These are phyloP conservation scores for Protobothrops mucrosquamatus DNA, from an alignment of 2,113 vertebrate species.

Conservation along the genomic window DNA sequence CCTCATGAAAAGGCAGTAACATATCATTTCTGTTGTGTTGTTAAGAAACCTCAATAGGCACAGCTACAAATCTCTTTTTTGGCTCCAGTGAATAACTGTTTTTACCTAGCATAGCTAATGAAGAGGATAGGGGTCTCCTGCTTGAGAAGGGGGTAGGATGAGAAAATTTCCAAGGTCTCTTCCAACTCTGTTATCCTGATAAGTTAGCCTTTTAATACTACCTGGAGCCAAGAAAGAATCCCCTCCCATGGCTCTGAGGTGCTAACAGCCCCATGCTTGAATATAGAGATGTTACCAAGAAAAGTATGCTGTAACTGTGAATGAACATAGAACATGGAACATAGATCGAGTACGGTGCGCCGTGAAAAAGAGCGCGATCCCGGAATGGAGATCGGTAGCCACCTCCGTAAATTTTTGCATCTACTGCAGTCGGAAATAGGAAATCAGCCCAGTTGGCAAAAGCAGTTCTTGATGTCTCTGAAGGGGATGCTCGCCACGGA, in stretches of 20 bases:
- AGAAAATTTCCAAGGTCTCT: background rate
- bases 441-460: slow-evolving; percentile 76
- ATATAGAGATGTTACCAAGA: background rate
- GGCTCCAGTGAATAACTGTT: background rate
- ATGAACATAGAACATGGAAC: background rate
- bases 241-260: background rate
- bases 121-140: background rate
- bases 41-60: background rate
- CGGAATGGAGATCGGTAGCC: background rate
- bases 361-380: background rate
- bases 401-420: slow-evolving; percentile 60
- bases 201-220: background rate
- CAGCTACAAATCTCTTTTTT: background rate
- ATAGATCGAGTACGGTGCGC: background rate
- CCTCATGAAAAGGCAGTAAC: background rate
- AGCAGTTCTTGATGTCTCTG: slow-evolving; percentile 85
- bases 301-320: background rate
- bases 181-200: background rate
- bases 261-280: background rate
- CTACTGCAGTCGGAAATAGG: slow-evolving; percentile 85
- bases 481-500: slow-evolving; percentile 74
- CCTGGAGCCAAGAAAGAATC: background rate
- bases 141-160: background rate
- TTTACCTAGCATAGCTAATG: background rate
- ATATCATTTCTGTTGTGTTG: background rate